Base-by-base conservation (phyloP, 2,113 vertebrate species). In the Panthera tigris region DNA sequence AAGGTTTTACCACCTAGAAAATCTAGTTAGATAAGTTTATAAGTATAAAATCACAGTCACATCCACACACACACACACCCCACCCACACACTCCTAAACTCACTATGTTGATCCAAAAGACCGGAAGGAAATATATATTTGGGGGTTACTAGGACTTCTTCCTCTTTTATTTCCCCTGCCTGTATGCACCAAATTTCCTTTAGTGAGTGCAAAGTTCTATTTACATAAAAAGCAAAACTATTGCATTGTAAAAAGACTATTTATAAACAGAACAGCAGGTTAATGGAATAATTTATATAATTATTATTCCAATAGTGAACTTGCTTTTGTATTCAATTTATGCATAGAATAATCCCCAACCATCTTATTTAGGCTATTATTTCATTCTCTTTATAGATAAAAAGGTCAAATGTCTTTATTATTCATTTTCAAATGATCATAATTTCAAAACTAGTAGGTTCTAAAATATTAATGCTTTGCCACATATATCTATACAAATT, bases 401-500 rank as follows among this genome's bases (percentile, higher is more conserved):
- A 19, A 86, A 91, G 25, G 36, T 10, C 50, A 80, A 84, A 86
- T 39, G 41, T 95, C 25, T 61, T 50, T 10, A 39, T 36, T 36
- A 85, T 78, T 80, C 39, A 91, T 85, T 86, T 91, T 79, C 33
- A 92, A 71, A 63, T 91, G 31, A 86, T 80, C 39, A n/a, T 61
- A 85, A 48, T 50, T 55, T 68, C 11, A 41, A 55, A 74, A 84
- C 11, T 52, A 36, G n/a, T 66, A 16, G 3, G 4, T 76, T 76
- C 21, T 23, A 55, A 83, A 15, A n/a, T 19, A 71, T 52, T 74
- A 83, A 95, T 41, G 0, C 7, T 90, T 90, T 83, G 45, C 29
- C 84, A 23, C 6, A 95, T 45, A n/a, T 23, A 66, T 57, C 3
- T 84, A 31, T 18, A 36, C 8, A 76, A 57, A 27, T 19, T 91